Percentiles rank a stretch among this genome's conserved stretches.
Conservation (phyloP, 2,888 invertebrate species). For the Tipula confusa region DNA sequence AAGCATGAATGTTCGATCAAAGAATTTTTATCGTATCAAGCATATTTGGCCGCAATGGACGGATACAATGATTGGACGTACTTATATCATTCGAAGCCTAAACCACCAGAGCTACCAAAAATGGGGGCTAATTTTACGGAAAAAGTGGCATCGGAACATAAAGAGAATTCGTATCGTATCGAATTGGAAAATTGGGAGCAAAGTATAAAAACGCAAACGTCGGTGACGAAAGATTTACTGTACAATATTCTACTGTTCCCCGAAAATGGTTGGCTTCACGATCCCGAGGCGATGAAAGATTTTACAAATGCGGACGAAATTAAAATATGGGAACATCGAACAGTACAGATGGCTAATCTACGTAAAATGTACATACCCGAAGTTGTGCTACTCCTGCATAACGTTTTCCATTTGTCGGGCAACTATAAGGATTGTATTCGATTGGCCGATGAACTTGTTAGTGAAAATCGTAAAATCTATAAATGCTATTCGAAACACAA, state of each 20-base stretch:
- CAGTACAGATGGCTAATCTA: slow-evolving; percentile 64
- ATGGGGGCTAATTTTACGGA: slow-evolving; percentile 73
- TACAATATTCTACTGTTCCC: slow-evolving; percentile 86
- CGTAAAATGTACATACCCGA: slow-evolving; percentile 81
- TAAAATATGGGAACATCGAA: slow-evolving; percentile 55
- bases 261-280: slow-evolving; percentile 84
- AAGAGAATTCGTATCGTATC: slow-evolving; percentile 70
- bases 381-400: slow-evolving; percentile 70
- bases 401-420: slow-evolving; percentile 70
- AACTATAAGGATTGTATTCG: slow-evolving; percentile 73
- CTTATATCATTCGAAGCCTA: slow-evolving; percentile 74
- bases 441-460: slow-evolving; percentile 73
- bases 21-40: slow-evolving; percentile 82
- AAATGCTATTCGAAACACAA: slow-evolving; percentile 75
- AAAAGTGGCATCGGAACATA: slow-evolving; percentile 82
- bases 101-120: slow-evolving; percentile 58
- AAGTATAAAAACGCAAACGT: slow-evolving; percentile 64
- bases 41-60: slow-evolving; percentile 82
- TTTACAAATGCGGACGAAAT: slow-evolving; percentile 39
- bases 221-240: slow-evolving; percentile 71
- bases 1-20: slow-evolving; percentile 56
- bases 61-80: slow-evolving; percentile 87
- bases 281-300: slow-evolving; percentile 54
- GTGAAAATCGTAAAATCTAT: slow-evolving; percentile 74
- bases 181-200: slow-evolving; percentile 73